These are phyloP conservation scores for Bovichtus diacanthus DNA, from an alignment of 2,797 vertebrate genomes.

Conservation along the genomic window DNA sequence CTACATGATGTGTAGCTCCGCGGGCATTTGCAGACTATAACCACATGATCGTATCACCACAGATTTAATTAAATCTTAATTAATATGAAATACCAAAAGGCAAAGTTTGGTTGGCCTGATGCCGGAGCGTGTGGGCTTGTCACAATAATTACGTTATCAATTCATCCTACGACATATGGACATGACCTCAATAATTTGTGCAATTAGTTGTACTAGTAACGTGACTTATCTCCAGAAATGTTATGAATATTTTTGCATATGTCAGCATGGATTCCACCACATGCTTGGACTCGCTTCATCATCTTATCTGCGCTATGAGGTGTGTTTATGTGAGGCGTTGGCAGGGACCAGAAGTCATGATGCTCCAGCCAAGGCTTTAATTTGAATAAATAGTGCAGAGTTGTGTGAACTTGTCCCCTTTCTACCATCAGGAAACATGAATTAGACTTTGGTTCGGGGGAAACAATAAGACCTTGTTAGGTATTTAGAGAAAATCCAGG, in stretches of 20 bases:
- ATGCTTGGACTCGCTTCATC: constrained; percentile 41
- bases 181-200: too few species aligned
- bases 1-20: constrained; percentile 4
- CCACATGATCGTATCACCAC: constrained; percentile 23
- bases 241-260: background rate
- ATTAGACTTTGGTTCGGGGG: background rate
- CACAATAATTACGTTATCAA: too few species aligned
- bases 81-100: background rate
- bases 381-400: background rate
- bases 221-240: background rate
- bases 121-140: background rate
- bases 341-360: background rate
- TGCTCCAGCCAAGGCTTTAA: background rate
- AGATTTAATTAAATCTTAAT: constrained; percentile 39
- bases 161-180: too few species aligned
- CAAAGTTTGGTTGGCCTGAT: background rate
- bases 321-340: background rate
- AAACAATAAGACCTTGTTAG: background rate
- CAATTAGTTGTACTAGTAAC: too few species aligned
- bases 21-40: background rate
- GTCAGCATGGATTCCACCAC: constrained; percentile 42
- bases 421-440: background rate
- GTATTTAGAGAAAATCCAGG: background rate
- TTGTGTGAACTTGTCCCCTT: constrained; percentile 39
- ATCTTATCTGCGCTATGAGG: background rate